A percentile compares a stretch with the other conserved stretches of the same genome.
These are phyloP conservation scores for Riparia riparia DNA, from an alignment of 2,113 vertebrate genomes.

Conservation along the genomic window DNA sequence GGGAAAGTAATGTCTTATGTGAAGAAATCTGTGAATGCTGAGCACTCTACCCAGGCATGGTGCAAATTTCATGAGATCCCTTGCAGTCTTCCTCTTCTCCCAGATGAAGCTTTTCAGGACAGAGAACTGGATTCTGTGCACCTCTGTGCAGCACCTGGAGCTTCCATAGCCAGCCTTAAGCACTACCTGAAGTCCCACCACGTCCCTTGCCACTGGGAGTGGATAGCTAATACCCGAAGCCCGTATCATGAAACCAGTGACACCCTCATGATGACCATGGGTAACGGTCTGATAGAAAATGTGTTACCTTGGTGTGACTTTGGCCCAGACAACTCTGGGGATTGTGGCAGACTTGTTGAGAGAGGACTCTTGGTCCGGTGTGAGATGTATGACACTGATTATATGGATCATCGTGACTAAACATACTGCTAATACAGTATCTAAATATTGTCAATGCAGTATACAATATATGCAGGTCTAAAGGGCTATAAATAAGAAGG, in stretches of 20 bases:
- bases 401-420: not conserved
- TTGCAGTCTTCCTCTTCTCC: conserved; percentile 82
- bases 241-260: conserved; percentile 90
- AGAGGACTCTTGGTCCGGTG: not conserved
- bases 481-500: not conserved
- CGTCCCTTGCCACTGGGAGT: conserved; percentile 86
- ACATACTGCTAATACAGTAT: not conserved
- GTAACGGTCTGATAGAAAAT: conserved; percentile 89
- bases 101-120: conserved; percentile 75
- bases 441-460: not conserved
- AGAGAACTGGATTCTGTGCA: conserved; percentile 88
- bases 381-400: not conserved
- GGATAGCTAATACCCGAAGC: conserved; percentile 91
- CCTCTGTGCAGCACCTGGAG: conserved; percentile 91
- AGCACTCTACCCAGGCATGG: conserved; percentile 95
- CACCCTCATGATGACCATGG: conserved; percentile 83
- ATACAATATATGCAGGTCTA: not conserved
- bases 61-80: conserved; percentile 93
- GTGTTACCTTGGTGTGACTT: conserved; percentile 83
- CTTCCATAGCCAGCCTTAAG: conserved; percentile 90
- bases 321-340: not conserved
- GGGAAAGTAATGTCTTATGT: conserved; percentile 85
- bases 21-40: conserved; percentile 82
- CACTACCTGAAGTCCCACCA: conserved; percentile 86
- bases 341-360: not conserved